Evolutionary conservation across 2,888 invertebrate genomes (phyloP), one percentile per base, ranked within the genome.

Genomic region (Synergus itoensis): DNA sequence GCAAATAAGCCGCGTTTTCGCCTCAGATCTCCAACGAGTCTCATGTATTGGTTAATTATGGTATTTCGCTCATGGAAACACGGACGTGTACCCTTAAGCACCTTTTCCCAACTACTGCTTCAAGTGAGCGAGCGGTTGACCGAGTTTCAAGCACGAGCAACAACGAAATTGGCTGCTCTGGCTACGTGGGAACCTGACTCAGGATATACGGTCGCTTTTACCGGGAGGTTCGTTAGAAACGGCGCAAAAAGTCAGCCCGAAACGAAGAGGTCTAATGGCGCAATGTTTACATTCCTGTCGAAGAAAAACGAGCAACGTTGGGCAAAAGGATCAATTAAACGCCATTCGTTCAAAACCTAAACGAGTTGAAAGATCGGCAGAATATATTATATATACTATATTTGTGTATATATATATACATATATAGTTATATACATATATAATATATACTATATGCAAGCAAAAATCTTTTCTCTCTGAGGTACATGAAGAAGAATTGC

Each of bases 21-120:
- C 79, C 75, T 43, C 76, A 28, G 41, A 43, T 18, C 43, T 60
- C 41, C 65, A 45, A 53, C 21, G 63, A 41, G 48, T 62, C 60
- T 76, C 73, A 73, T 84, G 83, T 81, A 83, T 84, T 79, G 82
- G 84, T 83, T 85, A 84, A 84, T 86, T 85, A 85, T 82, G 73
- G 73, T 73, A 73, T 73, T 73, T 73, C 73, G 73, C 73, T 73
- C 73, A 73, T 73, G 53, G 73, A 53, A 73, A 53, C 73, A 73
- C 73, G 36, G 16, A 53, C 69, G 36, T 69, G 69, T 69, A 69
- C 69, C 28, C 69, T 69, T 53, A 53, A 73, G 73, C 73, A 73
- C 73, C 73, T 73, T 73, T 73, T 53, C 73, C 73, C 73, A 53
- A 73, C 73, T 73, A 48, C 36, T 73, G 53, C 48, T 73, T 73